Evolutionary conservation across 1,140 invertebrate genomes (phyloP).

Genomic region (Drosophila neocordata): DNA sequence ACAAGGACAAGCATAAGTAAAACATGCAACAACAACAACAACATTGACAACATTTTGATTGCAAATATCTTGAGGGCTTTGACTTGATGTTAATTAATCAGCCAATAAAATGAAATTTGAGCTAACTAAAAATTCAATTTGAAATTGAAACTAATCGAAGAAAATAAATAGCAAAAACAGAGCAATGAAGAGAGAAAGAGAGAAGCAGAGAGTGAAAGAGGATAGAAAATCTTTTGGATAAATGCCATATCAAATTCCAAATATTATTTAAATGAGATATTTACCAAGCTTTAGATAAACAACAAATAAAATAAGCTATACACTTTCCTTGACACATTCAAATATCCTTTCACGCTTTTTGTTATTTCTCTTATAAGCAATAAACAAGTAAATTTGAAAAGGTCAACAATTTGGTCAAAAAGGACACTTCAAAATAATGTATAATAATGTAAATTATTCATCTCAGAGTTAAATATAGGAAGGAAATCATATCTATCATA

Average conservation of each 20-base stretch:
- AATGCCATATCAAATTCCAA: too few relatives aligned
- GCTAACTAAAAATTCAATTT: background rate
- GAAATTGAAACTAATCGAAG: background rate
- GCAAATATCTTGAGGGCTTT: conserved; percentile 41
- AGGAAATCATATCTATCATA: background rate
- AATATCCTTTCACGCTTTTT: too few relatives aligned
- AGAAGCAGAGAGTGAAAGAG: too few relatives aligned
- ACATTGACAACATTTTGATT: conserved; percentile 48
- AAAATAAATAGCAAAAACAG: background rate
- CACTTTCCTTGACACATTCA: too few relatives aligned
- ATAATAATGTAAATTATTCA: conserved; percentile 4
- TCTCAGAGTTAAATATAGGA: conserved; percentile 18
- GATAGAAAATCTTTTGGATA: too few relatives aligned
- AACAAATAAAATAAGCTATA: too few relatives aligned
- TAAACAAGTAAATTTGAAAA: too few relatives aligned
- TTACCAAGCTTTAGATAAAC: too few relatives aligned
- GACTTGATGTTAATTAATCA: conserved; percentile 5
- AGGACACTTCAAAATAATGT: background rate
- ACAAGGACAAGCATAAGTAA: background rate
- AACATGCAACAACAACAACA: conserved; percentile 4
- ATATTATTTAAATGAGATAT: too few relatives aligned
- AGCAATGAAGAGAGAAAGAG: too few relatives aligned
- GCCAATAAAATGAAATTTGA: background rate
- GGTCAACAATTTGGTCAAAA: too few relatives aligned
- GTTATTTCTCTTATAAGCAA: too few relatives aligned